Evolutionary conservation across 2,888 invertebrate genomes (phyloP), one percentile per base, ranked within the genome.

Genomic region (Shargacucullia verbasci): DNA sequence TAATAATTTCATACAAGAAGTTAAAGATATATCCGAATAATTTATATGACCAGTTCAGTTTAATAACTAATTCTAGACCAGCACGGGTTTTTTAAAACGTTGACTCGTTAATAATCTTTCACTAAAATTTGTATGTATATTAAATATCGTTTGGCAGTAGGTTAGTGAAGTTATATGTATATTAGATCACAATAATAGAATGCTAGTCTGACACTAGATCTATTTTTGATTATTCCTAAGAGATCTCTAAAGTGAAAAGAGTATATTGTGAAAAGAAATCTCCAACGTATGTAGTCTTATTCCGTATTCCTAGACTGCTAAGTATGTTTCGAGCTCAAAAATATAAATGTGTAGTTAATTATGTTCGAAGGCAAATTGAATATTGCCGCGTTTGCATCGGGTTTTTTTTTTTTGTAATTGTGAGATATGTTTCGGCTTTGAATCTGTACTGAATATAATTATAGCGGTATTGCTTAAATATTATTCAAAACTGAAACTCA

Each of bases 191-290:
- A 35, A n/a, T 40, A 7, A 29, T 45, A 45, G 39, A 40, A 41
- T 27, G 31, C 47, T 60, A 40, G 41, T 40, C 33, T 47, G 8
- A 37, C 14, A 34, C 40, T 45, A 53, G 37, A 38, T 38, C 14
- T 38, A 9, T 29, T 15, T 38, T 38, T 38, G 1, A 15, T 38
- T 15, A 38, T 38, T 38, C 37, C 4, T 15, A 38, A 14, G 2
- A 38, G 34, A 15, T 15, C 8, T 14, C 4, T 38, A 14, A 5
- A 38, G 8, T 15, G 10, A 38, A 38, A 13, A 38, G 37, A 29
- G 29, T 29, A 29, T 29, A 29, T 20, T 35, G 13, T 38, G 10
- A 6, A 34, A 34, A 34, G 12, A 12, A 12, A 34, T 34, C 34
- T 34, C 34, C 12, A 13, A 29, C 7, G 7, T 29, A 29, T 1